Evolutionary conservation across 2,797 vertebrate genomes (phyloP).

Genomic region (Vireo griseus): DNA sequence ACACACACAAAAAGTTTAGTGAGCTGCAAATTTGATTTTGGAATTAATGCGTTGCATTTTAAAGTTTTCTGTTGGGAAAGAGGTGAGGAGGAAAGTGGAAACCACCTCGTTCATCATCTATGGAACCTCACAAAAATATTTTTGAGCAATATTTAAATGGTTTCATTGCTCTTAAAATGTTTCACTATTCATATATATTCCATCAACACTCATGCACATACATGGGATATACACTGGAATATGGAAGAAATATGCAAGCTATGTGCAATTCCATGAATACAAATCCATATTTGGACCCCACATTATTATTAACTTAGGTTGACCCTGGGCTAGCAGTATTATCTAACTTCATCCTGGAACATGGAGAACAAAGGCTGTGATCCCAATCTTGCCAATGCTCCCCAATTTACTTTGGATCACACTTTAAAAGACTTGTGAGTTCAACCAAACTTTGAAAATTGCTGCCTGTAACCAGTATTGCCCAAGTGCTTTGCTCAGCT

Average conservation of each 20-base stretch:
- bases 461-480: background rate
- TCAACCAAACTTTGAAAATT: background rate
- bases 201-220: rapidly evolving
- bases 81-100: background rate
- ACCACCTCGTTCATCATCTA: rapidly evolving
- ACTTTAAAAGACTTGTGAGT: background rate
- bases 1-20: background rate
- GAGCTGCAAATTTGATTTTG: background rate
- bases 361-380: rapidly evolving
- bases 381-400: background rate
- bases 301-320: background rate
- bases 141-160: background rate
- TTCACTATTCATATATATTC: background rate
- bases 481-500: background rate
- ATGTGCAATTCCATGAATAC: background rate
- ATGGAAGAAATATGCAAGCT: background rate
- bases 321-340: rapidly evolving
- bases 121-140: background rate
- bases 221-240: background rate
- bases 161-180: background rate
- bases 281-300: background rate
- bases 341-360: background rate
- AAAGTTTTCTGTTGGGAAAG: background rate
- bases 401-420: background rate
- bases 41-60: background rate